A percentile compares a stretch with the other conserved stretches of the same genome.
Evolutionary conservation across 2,113 vertebrate species (phyloP).

Genomic region (Perca flavescens): DNA sequence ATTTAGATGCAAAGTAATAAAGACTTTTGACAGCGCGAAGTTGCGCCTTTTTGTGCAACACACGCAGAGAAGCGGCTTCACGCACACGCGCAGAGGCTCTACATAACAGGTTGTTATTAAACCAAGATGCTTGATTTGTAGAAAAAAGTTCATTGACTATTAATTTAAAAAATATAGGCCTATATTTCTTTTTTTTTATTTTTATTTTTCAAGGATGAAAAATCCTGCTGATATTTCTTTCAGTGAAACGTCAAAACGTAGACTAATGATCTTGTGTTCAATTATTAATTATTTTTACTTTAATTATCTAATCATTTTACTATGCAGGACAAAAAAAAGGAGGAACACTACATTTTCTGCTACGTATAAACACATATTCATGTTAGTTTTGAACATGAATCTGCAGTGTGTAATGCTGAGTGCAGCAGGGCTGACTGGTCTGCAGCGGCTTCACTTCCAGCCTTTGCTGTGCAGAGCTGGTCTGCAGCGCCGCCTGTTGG

Average conservation of each 20-base stretch:
- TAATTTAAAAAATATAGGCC: background rate
- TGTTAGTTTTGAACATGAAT: background rate
- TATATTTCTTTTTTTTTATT: too few species aligned
- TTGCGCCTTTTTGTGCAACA: slow-evolving; percentile 7
- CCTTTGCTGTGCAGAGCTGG: slow-evolving; percentile 38
- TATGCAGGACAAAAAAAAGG: background rate
- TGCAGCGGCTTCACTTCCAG: slow-evolving; percentile 18
- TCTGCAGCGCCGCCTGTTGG: slow-evolving; percentile 81
- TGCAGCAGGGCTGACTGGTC: slow-evolving; percentile 24
- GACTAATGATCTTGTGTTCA: background rate
- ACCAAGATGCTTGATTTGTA: background rate
- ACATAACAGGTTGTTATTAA: background rate
- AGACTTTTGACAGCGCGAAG: slow-evolving; percentile 16
- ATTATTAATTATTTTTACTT: background rate
- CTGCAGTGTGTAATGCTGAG: background rate
- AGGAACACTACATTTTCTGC: background rate
- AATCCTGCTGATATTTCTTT: background rate
- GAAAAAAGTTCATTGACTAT: background rate
- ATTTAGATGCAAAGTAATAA: slow-evolving; percentile 25
- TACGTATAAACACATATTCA: too few species aligned
- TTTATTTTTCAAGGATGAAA: background rate
- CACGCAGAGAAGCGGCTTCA: background rate
- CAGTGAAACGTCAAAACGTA: background rate
- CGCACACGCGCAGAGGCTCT: background rate
- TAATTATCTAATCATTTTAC: background rate